Percentiles rank a stretch among this genome's conserved stretches.
Evolutionary conservation across 2,797 vertebrate genomes (phyloP).

Genomic region (Myiotriccus ornatus): DNA sequence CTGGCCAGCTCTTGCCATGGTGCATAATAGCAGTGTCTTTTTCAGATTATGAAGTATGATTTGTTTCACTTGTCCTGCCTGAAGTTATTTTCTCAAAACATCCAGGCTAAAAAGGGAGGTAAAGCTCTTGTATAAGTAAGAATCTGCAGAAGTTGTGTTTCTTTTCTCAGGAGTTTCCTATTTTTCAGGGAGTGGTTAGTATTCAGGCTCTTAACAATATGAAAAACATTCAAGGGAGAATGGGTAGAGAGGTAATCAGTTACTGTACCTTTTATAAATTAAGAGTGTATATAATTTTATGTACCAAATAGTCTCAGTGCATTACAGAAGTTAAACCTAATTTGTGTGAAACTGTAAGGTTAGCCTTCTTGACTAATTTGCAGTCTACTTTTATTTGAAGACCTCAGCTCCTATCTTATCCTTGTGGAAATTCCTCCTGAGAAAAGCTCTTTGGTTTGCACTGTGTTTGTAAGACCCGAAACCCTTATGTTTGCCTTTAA

Average conservation of each 20-base stretch:
- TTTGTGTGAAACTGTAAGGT: not conserved
- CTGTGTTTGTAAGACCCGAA: not conserved
- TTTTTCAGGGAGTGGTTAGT: not conserved
- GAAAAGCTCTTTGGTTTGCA: not conserved
- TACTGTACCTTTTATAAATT: not conserved
- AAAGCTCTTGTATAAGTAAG: not conserved
- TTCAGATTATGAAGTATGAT: not conserved
- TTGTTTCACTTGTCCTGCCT: not conserved
- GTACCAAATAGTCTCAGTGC: not conserved
- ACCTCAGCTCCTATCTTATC: not conserved
- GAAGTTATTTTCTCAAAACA: conserved; percentile 17
- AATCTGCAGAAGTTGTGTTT: not conserved
- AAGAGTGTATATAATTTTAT: not conserved
- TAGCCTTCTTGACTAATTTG: not conserved
- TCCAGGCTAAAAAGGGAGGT: not conserved
- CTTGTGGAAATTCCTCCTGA: not conserved
- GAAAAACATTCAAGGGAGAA: not conserved
- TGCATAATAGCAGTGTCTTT: not conserved
- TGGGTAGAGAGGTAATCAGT: not conserved
- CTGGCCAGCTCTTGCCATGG: not conserved
- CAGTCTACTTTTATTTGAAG: not conserved
- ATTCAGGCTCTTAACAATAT: not conserved
- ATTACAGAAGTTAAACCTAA: not conserved
- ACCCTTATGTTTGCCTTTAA: not conserved
- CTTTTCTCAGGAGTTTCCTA: not conserved